A percentile compares a stretch with the other conserved stretches of the same genome.
phyloP scores from a whole-genome alignment of 2,113 vertebrate genomes.

The Zonotrichia leucophrys region DNA sequence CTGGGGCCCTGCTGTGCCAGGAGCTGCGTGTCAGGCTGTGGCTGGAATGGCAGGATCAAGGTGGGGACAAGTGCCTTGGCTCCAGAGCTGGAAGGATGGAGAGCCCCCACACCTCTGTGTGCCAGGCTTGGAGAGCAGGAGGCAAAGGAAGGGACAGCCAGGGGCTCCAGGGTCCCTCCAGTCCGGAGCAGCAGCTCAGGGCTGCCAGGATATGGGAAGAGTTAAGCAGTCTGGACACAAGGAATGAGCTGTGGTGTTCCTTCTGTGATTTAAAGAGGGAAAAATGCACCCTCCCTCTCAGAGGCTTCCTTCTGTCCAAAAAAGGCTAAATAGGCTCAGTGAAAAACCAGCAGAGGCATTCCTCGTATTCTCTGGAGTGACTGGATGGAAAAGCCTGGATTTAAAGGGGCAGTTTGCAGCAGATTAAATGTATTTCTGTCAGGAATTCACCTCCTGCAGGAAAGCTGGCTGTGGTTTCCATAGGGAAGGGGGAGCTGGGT shows the following conservation, averaged over 20 bases:
- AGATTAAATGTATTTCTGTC: not conserved
- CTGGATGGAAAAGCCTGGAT: not conserved
- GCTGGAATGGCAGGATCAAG: not conserved
- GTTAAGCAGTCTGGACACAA: not conserved
- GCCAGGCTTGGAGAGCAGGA: not conserved
- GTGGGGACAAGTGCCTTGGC: not conserved
- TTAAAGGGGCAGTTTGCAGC: constrained; percentile 16
- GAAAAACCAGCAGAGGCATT: constrained; percentile 26
- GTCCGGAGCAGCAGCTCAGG: not conserved
- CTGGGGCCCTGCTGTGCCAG: not conserved
- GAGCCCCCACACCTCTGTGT: fast-evolving
- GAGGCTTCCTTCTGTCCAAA: constrained; percentile 57
- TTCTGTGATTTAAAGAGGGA: constrained; percentile 57
- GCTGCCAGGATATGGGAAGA: not conserved
- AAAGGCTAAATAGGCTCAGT: constrained; percentile 50
- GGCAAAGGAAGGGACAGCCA: not conserved
- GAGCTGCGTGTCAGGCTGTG: not conserved
- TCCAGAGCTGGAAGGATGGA: not conserved
- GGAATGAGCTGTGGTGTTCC: constrained; percentile 43
- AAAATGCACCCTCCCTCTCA: constrained; percentile 55
- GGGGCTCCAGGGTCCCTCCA: not conserved
- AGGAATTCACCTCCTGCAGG: constrained; percentile 4
- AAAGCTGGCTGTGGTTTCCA: not conserved
- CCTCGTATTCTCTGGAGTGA: constrained; percentile 33
- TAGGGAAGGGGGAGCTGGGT: not conserved